A percentile compares a stretch with the other conserved stretches of the same genome.
phyloP scores from a whole-genome alignment of 2,113 vertebrate species.

The Oryzias celebensis region DNA sequence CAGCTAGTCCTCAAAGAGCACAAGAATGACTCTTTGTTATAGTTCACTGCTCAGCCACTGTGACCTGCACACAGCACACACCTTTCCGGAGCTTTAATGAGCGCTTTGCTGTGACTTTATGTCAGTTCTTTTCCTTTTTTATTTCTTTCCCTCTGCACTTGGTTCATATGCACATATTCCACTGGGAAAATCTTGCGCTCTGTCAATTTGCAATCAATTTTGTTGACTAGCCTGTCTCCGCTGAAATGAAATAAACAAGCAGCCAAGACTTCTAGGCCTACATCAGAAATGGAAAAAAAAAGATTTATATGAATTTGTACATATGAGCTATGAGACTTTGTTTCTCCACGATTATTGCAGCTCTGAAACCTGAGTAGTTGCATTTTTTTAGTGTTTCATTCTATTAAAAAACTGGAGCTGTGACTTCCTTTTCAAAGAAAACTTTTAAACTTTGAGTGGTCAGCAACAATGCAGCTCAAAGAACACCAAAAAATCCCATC shows the following conservation, averaged over 20 bases:
- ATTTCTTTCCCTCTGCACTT: conserved; percentile 2
- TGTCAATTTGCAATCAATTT: conserved; percentile 49
- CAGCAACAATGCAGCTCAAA: conserved; percentile 1
- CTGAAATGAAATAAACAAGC: conserved; percentile 18
- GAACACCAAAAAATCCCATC: neutral
- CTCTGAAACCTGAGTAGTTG: conserved; percentile 26
- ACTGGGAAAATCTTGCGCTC: conserved; percentile 3
- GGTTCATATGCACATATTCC: conserved; percentile 18
- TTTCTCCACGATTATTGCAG: conserved; percentile 9
- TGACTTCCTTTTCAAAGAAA: no score
- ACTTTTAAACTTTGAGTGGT: conserved; percentile 22
- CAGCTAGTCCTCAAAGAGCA: conserved; percentile 16
- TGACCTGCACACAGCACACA: conserved; percentile 32
- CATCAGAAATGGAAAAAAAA: neutral
- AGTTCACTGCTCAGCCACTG: conserved; percentile 37
- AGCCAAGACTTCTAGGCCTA: neutral
- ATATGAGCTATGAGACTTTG: conserved; percentile 10
- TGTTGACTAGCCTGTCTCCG: conserved; percentile 6
- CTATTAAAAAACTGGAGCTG: no score
- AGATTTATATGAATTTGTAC: conserved; percentile 45
- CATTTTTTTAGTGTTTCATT: no score
- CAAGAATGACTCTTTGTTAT: conserved; percentile 28
- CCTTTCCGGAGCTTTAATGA: conserved; percentile 45
- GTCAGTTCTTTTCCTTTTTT: conserved; percentile 16
- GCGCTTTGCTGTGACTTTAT: conserved; percentile 38